Conservation (phyloP, 92 coral and sea anemone species). For the Porites lobata region DNA sequence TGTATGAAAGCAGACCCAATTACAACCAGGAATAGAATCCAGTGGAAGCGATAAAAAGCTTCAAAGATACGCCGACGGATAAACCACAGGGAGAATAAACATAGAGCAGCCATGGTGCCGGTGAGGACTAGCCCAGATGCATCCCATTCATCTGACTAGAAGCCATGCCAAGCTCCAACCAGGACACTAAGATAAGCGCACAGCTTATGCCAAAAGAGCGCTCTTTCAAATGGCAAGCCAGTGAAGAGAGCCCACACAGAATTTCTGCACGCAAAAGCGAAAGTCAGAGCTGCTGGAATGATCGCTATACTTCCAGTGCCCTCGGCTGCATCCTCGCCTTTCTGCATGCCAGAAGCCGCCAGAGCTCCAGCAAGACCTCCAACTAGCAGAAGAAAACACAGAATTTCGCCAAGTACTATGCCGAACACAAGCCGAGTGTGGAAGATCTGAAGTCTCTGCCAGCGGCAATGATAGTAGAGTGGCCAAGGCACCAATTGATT, state of each 20-base stretch:
- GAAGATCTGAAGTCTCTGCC: conserved; percentile 69
- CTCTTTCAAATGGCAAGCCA: conserved; percentile 84
- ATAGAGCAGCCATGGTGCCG: conserved; percentile 59
- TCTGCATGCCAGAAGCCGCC: conserved; percentile 46
- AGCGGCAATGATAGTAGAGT: conserved; percentile 62
- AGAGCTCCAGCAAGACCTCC: conserved; percentile 69
- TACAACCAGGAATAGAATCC: conserved; percentile 71
- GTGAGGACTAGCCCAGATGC: conserved; percentile 63
- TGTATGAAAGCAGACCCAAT: conserved; percentile 69
- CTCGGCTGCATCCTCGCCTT: conserved; percentile 42
- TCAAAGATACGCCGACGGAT: conserved; percentile 78
- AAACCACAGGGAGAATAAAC: conserved; percentile 71
- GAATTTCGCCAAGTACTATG: conserved; percentile 76
- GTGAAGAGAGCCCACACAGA: conserved; percentile 81
- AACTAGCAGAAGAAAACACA: conserved; percentile 63
- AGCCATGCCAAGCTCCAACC: conserved; percentile 84
- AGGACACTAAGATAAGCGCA: conserved; percentile 76
- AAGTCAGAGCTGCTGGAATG: conserved; percentile 73
- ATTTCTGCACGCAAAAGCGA: conserved; percentile 83
- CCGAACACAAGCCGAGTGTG: conserved; percentile 78
- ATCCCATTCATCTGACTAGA: conserved; percentile 64
- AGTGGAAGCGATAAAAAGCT: conserved; percentile 72
- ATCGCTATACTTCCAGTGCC: conserved; percentile 68
- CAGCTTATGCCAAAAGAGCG: conserved; percentile 80
- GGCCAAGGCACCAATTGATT: conserved; percentile 66